Percentiles rank a stretch among this genome's conserved stretches.
Evolutionary conservation across 1,140 invertebrate species (phyloP).

Genomic region (Idris sp.): DNA sequence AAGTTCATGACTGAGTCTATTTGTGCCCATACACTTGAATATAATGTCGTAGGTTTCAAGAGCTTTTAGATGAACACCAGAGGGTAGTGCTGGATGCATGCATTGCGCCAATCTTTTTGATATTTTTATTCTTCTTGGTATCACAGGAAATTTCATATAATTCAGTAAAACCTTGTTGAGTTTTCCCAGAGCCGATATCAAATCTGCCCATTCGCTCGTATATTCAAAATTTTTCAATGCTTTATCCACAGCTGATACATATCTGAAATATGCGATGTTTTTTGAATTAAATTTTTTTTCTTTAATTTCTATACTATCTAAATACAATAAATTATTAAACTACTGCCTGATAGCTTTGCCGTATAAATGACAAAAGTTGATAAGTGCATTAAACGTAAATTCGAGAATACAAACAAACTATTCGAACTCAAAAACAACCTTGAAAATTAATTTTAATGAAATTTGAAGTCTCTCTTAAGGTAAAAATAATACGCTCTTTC

Average conservation of each 20-base stretch:
- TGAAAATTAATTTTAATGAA: too few relatives aligned
- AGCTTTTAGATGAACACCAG: conserved; percentile 95
- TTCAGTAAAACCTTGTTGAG: conserved; percentile 90
- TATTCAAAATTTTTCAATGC: conserved; percentile 95
- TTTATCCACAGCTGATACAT: conserved; percentile 91
- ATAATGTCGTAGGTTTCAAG: conserved; percentile 96
- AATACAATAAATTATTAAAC: too few relatives aligned
- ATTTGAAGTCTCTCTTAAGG: too few relatives aligned
- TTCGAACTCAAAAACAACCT: too few relatives aligned
- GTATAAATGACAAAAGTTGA: too few relatives aligned
- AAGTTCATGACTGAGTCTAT: conserved; percentile 88
- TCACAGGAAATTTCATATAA: conserved; percentile 91
- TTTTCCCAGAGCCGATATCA: conserved; percentile 94
- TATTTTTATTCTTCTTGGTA: conserved; percentile 93
- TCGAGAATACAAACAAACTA: too few relatives aligned
- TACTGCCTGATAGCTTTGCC: too few relatives aligned
- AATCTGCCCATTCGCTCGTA: conserved; percentile 96
- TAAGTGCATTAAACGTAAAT: too few relatives aligned
- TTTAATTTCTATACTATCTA: too few relatives aligned
- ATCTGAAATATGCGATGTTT: conserved; percentile 76
- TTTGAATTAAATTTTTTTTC: neutral
- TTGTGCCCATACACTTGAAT: conserved; percentile 93
- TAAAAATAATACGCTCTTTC: too few relatives aligned
- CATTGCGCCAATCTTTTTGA: conserved; percentile 96
- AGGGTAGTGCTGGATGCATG: conserved; percentile 94